Conservation (phyloP, 2,113 vertebrate species). For the Tylochromis polylepis region DNA sequence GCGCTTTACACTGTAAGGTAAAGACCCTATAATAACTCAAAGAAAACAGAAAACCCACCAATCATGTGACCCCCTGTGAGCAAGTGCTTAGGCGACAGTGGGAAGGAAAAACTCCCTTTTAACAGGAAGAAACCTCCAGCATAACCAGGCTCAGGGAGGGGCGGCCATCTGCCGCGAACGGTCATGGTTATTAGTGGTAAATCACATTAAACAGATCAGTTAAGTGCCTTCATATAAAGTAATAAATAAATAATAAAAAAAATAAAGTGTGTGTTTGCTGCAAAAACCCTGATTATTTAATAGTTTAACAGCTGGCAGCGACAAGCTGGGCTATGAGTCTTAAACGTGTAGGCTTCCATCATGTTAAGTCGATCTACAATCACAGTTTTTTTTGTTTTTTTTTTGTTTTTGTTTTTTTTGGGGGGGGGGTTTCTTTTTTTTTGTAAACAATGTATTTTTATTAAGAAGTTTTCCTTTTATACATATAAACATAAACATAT, state of each 20-base stretch:
- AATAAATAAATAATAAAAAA: fast-evolving
- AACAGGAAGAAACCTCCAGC: neutral
- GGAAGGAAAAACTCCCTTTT: neutral
- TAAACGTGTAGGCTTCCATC: neutral
- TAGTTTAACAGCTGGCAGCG: neutral
- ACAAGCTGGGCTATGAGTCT: neutral
- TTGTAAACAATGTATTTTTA: no score
- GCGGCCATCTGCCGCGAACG: no score
- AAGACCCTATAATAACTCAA: neutral
- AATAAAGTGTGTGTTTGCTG: neutral
- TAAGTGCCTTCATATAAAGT: neutral
- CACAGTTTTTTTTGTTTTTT: neutral
- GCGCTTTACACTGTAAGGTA: neutral
- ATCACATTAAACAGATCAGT: neutral
- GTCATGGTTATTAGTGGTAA: neutral
- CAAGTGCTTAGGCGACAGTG: neutral
- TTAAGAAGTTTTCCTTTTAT: no score
- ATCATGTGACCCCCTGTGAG: neutral
- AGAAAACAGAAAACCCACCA: neutral
- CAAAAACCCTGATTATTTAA: neutral
- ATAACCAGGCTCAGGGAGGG: neutral
- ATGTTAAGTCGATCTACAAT: neutral
- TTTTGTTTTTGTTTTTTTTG: no score
- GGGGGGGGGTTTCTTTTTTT: no score
- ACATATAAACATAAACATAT: no score